A percentile compares a stretch with the other conserved stretches of the same genome.
Evolutionary conservation across 2,113 vertebrate genomes (phyloP).

Genomic region (Conger conger): DNA sequence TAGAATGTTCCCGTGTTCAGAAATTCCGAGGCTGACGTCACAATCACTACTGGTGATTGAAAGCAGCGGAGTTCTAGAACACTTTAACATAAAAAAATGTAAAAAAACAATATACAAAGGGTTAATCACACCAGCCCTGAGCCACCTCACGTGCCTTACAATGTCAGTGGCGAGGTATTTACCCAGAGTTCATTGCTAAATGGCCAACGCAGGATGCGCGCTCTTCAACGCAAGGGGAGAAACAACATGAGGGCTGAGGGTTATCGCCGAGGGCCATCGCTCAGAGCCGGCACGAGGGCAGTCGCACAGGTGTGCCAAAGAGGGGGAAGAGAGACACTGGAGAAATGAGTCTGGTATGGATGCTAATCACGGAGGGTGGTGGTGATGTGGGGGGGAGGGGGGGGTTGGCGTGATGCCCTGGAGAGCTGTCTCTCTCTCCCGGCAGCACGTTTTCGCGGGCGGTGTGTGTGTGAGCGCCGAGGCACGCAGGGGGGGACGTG

Average conservation of each 20-base stretch:
- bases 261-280: no score
- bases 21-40: no score
- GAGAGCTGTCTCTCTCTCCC: not conserved
- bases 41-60: no score
- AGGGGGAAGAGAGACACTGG: not conserved
- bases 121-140: not conserved
- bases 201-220: no score
- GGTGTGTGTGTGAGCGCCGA: not conserved
- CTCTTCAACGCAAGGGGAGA: not conserved
- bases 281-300: not conserved
- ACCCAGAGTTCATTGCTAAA: slow-evolving; percentile 47
- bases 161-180: slow-evolving; percentile 55
- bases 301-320: not conserved
- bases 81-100: no score
- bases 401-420: not conserved
- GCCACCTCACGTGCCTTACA: slow-evolving; percentile 34
- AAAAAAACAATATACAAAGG: no score
- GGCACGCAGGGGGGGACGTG: not conserved
- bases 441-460: not conserved
- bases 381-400: not conserved
- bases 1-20: no score
- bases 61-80: no score
- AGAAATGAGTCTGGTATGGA: not conserved
- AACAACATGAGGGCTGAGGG: no score
- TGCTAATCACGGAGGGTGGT: not conserved